Evolutionary conservation across 2,888 invertebrate species (phyloP).

Genomic region (Netelia virgata): DNA sequence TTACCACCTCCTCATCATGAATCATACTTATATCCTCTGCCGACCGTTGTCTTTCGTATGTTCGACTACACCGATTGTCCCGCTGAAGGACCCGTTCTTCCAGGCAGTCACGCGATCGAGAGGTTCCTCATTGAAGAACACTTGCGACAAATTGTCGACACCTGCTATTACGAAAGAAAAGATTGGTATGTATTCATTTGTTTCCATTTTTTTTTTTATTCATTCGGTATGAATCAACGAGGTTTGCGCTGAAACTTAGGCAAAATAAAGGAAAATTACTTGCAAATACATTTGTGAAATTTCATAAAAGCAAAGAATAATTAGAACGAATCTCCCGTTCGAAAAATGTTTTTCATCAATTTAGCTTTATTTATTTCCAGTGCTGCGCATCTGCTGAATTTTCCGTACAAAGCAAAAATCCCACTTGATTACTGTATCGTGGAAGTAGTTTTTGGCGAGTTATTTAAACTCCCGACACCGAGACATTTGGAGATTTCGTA

Average conservation of each 20-base stretch:
- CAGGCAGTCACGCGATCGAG: constrained; percentile 98
- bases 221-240: background rate
- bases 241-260: constrained; percentile 1
- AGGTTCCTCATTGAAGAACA: constrained; percentile 99
- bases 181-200: constrained; percentile 89
- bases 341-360: constrained; percentile 9
- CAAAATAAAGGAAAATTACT: background rate
- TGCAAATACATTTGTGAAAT: too few relatives aligned
- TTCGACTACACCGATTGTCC: constrained; percentile 99
- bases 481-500: constrained; percentile 96
- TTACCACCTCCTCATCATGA: constrained; percentile 97
- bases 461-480: constrained; percentile 96
- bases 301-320: too few relatives aligned
- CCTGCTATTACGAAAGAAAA: constrained; percentile 95
- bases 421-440: constrained; percentile 99
- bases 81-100: constrained; percentile 93
- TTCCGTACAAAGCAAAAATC: constrained; percentile 96
- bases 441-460: constrained; percentile 97
- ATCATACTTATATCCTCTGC: constrained; percentile 96
- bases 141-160: constrained; percentile 96
- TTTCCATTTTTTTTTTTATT: background rate
- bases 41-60: constrained; percentile 97
- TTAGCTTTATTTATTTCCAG: constrained; percentile 81
- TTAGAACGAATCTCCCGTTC: background rate
- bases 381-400: constrained; percentile 95